These are phyloP conservation scores for Leuciscus idus DNA, from an alignment of 2,113 vertebrate species.

Conservation along the genomic window DNA sequence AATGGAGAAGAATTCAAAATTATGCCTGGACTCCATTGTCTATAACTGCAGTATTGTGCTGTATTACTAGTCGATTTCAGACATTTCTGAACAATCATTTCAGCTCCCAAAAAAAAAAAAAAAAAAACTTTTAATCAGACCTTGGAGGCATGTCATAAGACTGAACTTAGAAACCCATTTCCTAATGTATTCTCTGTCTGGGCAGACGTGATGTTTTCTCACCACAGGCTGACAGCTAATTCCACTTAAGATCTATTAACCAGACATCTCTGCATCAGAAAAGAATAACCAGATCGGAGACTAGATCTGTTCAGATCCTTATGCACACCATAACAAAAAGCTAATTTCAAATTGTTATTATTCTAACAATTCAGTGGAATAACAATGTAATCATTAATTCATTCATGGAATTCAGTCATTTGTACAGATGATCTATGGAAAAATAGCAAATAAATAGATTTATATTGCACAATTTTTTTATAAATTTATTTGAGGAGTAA, in stretches of 20 bases:
- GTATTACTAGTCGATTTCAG: not conserved
- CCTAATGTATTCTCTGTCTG: not conserved
- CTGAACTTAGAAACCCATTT: constrained; percentile 1
- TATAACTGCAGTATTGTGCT: not conserved
- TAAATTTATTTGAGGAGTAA: no score
- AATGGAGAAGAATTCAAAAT: constrained; percentile 18
- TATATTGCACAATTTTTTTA: not conserved
- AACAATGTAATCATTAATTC: not conserved
- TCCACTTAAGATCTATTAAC: constrained; percentile 38
- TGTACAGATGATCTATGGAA: not conserved
- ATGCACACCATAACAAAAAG: not conserved
- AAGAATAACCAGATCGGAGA: constrained; percentile 34
- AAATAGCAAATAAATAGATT: not conserved
- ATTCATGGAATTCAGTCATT: no score
- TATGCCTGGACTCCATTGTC: not conserved
- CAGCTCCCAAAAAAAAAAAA: not conserved
- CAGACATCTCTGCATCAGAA: constrained; percentile 10
- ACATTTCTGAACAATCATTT: not conserved
- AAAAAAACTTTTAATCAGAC: not conserved
- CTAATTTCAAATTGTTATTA: not conserved
- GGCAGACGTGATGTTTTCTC: not conserved
- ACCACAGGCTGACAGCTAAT: constrained; percentile 16
- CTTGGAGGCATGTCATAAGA: constrained; percentile 9
- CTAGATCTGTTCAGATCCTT: not conserved
- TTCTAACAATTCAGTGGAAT: not conserved